phyloP scores from a whole-genome alignment of 1,140 invertebrate species.

The Drosophila sulfurigaster region DNA sequence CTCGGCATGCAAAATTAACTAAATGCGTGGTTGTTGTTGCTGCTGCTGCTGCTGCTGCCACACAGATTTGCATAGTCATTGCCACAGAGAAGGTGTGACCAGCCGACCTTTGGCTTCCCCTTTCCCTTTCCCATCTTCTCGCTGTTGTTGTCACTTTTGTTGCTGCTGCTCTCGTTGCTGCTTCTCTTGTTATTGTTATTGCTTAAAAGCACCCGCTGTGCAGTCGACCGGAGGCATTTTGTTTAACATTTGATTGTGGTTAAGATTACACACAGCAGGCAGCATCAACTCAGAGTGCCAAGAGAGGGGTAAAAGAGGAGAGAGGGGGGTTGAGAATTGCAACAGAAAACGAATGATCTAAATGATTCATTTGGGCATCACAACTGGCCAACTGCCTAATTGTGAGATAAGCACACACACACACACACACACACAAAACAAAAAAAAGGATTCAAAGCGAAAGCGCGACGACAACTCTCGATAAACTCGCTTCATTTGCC shows the following conservation, averaged over 20 bases:
- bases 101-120: conserved; percentile 12
- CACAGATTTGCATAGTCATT: conserved; percentile 54
- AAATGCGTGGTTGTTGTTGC: conserved; percentile 34
- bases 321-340: too few relatives aligned
- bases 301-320: too few relatives aligned
- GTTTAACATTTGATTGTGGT: conserved; percentile 57
- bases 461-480: too few relatives aligned
- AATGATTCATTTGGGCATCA: neutral
- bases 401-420: neutral
- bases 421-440: too few relatives aligned
- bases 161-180: conserved; percentile 5
- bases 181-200: conserved; percentile 38
- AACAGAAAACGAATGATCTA: neutral
- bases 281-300: neutral
- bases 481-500: too few relatives aligned
- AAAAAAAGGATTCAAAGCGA: too few relatives aligned
- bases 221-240: conserved; percentile 52
- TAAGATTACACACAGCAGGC: conserved; percentile 53
- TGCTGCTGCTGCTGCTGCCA: too few relatives aligned
- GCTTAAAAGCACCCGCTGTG: conserved; percentile 46
- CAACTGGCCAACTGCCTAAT: neutral
- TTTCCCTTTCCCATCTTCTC: neutral
- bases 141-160: conserved; percentile 26
- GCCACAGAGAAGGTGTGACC: conserved; percentile 68
- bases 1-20: conserved; percentile 73